Percentiles rank a stretch among this genome's conserved stretches.
Conservation (phyloP, 2,113 vertebrate species). For the Nerophis ophidion region DNA sequence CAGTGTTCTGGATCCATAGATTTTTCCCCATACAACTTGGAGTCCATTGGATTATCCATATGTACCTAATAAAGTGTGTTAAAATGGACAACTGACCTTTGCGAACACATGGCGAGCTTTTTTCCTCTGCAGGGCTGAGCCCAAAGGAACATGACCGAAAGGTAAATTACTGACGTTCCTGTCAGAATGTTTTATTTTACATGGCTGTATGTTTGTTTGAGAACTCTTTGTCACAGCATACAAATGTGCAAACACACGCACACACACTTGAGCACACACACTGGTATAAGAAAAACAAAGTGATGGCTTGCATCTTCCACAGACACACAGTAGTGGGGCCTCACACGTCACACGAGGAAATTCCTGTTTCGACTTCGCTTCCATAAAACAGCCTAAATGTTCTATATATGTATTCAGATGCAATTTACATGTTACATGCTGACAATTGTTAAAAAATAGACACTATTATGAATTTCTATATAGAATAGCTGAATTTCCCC, state of each 20-base stretch:
- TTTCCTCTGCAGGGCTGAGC: neutral
- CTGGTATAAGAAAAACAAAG: constrained; percentile 8
- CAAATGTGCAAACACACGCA: neutral
- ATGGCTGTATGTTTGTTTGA: constrained; percentile 9
- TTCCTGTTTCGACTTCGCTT: constrained; percentile 16
- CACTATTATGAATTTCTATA: too few species aligned
- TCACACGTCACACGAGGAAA: constrained; percentile 27
- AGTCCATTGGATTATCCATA: too few species aligned
- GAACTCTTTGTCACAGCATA: constrained; percentile 2
- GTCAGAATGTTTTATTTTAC: constrained; percentile 10
- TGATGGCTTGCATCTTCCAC: constrained; percentile 47
- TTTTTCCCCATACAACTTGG: too few species aligned
- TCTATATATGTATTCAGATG: neutral
- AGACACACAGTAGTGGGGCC: constrained; percentile 22
- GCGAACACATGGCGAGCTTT: too few species aligned
- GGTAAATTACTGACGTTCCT: constrained; percentile 3
- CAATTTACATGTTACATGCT: neutral
- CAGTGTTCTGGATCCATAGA: too few species aligned
- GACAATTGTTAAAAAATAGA: too few species aligned
- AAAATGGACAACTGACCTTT: too few species aligned
- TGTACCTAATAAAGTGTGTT: too few species aligned
- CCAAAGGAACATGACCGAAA: neutral
- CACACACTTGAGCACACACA: constrained; percentile 5
- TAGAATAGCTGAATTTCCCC: too few species aligned
- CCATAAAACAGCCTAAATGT: constrained; percentile 8